Evolutionary conservation across 2,113 vertebrate species (phyloP), one percentile per base, ranked within the genome.

Genomic region (Perca schrenkii): DNA sequence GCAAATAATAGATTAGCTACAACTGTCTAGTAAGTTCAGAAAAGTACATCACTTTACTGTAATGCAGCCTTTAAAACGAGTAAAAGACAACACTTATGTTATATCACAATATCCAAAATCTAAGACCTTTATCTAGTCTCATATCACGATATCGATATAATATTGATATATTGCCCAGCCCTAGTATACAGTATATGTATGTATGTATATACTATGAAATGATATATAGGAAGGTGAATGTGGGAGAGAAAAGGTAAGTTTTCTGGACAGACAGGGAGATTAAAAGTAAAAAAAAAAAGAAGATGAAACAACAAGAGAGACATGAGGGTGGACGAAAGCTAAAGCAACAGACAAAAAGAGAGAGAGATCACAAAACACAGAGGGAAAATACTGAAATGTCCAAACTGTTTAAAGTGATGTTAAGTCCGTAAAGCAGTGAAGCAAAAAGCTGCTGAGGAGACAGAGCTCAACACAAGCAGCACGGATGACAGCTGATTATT

Each of bases 331-430:
- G 61, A 3, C 66, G 21, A 72, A 61, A 79, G 49, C 13, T 19
- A 17, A 17, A 78, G 49, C 2, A 63, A 28, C 34, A 15, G 21
- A 67, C n/a, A 56, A 36, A 49, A 36, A 46, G 6, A 65, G 31
- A 78, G 15, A 78, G 43, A 74, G 61, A 64, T 61, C 60, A 66
- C 31, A 75, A 72, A 79, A 66, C 68, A 58, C 16, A 81, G 31
- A 60, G 66, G 50, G 46, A 74, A 85, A 77, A 82, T 84, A 84
- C 56, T 68, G 64, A 86, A 84, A 88, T 49, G 68, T 82, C 73
- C 56, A 77, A 63, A 79, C 60, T 40, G 47, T 68, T 89, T 67
- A 84, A 82, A 86, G 72, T 68, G 64, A 88, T 58, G 54, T 81
- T 28, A 61, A 79, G 70, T 89, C 74, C 60, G 64, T 68, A 61